phyloP scores from a whole-genome alignment of 1,140 invertebrate genomes.

The Ceratina japonica region DNA sequence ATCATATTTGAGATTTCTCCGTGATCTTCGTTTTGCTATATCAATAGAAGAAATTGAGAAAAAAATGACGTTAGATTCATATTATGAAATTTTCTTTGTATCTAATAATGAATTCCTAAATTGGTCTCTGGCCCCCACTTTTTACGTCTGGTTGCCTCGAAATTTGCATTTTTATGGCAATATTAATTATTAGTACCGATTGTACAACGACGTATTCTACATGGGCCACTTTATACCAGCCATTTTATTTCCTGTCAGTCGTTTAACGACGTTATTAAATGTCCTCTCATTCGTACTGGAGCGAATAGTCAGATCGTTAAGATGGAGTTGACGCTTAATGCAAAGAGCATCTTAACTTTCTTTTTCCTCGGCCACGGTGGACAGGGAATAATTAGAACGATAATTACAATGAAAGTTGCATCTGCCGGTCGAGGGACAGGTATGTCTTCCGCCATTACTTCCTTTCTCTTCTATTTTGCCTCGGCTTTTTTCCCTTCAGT shows the following conservation, averaged over 20 bases:
- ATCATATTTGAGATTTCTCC: too few relatives aligned
- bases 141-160: too few relatives aligned
- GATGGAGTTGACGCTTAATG: slow-evolving; percentile 12
- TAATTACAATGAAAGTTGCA: slow-evolving; percentile 54
- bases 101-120: too few relatives aligned
- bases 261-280: neutral
- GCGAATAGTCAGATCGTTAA: slow-evolving; percentile 14
- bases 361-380: slow-evolving; percentile 14
- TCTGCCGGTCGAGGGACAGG: slow-evolving; percentile 4
- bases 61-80: too few relatives aligned
- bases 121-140: too few relatives aligned
- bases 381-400: slow-evolving; percentile 57
- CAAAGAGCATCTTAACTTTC: neutral
- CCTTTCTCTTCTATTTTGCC: neutral
- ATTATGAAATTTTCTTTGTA: too few relatives aligned
- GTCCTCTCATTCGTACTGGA: too few relatives aligned
- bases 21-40: too few relatives aligned
- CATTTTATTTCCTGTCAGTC: neutral
- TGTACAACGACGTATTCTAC: neutral
- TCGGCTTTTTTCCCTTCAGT: neutral
- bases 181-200: too few relatives aligned
- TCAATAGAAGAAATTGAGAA: too few relatives aligned
- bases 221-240: neutral
- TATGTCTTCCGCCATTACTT: slow-evolving; percentile 28
- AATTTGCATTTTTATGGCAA: too few relatives aligned